Evolutionary conservation across 2,888 invertebrate species (phyloP), one percentile per base, ranked within the genome.

Genomic region (Spatulosminthurus flaviceps): DNA sequence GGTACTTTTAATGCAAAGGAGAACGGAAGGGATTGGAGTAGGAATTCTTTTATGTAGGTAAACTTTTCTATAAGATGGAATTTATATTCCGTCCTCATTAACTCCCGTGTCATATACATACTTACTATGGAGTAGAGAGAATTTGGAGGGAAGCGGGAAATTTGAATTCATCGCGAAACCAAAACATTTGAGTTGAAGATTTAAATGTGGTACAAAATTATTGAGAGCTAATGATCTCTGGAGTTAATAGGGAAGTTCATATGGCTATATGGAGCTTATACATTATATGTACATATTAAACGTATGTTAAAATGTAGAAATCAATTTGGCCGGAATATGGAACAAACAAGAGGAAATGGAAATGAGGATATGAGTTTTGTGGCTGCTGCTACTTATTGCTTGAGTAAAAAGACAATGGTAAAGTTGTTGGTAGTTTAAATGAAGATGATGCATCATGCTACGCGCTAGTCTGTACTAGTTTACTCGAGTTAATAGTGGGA

Each of bases 401-500:
- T 66, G 13, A 24, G 66, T n/a, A 41, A 41, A 41, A 51, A 51
- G 19, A 67, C 26, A 67, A 67, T 67, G 24, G 26, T 24, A 51
- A 13, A 51, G 19, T 51, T 19, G 51, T 13, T 51, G n/a, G 19
- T 19, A 4, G 16, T 19, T 13, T 51, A 51, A 51, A 19, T 51
- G 51, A 51, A 51, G 51, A 51, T 51, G 51, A 9, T 34, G 34
- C 9, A 9, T 34, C n/a, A n/a, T n/a, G n/a, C 5, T 34, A 9
- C 9, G 34, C 9, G 34, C 16, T 4, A 11, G 19, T 51, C 21
- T 41, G 70, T 34, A 21, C 70, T 70, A 34, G 70, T 34, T 70
- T 70, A 70, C n/a, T n/a, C n/a, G n/a, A n/a, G 34, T 70, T 34
- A 41, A 70, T 41, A 34, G 34, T 34, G 70, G 70, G 70, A 70